These are phyloP conservation scores for Macrotrachela quadricornifera DNA, from an alignment of 1,140 invertebrate genomes.

Conservation along the genomic window DNA sequence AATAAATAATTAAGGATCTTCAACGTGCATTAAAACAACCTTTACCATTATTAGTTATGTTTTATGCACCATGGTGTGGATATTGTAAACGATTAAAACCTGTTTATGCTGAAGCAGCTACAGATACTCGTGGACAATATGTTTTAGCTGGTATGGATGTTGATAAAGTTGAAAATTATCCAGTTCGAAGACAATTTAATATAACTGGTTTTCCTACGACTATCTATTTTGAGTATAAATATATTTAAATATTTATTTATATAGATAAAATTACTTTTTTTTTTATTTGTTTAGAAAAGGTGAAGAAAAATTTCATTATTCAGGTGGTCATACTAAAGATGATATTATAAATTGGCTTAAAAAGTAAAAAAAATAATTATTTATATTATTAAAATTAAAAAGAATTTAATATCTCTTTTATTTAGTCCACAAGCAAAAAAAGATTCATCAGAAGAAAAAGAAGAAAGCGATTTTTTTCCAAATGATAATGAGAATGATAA, in stretches of 20 bases:
- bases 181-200: slow-evolving; percentile 35
- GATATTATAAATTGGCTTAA: slow-evolving; percentile 53
- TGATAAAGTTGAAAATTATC: slow-evolving; percentile 48
- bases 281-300: neutral
- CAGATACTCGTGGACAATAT: slow-evolving; percentile 37
- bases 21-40: too few relatives aligned
- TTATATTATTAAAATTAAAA: slow-evolving; percentile 4
- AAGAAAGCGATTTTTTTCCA: slow-evolving; percentile 15
- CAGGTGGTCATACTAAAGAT: slow-evolving; percentile 45
- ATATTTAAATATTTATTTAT: too few relatives aligned
- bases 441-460: slow-evolving; percentile 14
- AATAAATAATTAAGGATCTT: too few relatives aligned
- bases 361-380: slow-evolving; percentile 36
- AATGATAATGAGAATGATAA: slow-evolving; percentile 9
- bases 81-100: slow-evolving; percentile 71
- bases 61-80: slow-evolving; percentile 68
- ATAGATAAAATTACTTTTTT: too few relatives aligned
- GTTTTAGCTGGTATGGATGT: slow-evolving; percentile 53
- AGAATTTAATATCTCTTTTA: slow-evolving; percentile 42
- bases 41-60: slow-evolving; percentile 45
- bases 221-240: too few relatives aligned
- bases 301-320: neutral
- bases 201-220: slow-evolving; percentile 25
- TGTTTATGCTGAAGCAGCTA: slow-evolving; percentile 53
- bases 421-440: slow-evolving; percentile 37